These are phyloP conservation scores for Hetaerina titia DNA, from an alignment of 2,888 invertebrate genomes.

Conservation along the genomic window DNA sequence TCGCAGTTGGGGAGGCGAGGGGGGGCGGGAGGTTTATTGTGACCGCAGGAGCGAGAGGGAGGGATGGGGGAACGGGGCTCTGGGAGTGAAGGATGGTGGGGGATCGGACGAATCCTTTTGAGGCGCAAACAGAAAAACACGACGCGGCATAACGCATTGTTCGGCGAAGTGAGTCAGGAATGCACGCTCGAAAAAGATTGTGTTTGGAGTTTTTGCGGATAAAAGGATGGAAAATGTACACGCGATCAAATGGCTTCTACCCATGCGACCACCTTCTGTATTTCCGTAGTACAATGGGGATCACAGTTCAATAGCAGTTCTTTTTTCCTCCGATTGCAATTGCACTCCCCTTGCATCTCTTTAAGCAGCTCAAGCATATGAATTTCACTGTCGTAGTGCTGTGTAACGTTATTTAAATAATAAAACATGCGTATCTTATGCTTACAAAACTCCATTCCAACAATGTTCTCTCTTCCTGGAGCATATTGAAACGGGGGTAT, in stretches of 20 bases:
- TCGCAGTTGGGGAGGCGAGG: background rate
- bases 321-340: background rate
- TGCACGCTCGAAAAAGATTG: background rate
- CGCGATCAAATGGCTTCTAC: background rate
- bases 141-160: conserved; percentile 39
- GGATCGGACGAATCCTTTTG: conserved; percentile 10
- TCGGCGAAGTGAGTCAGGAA: conserved; percentile 15
- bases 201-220: conserved; percentile 30
- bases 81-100: conserved; percentile 14
- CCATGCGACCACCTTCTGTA: background rate
- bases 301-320: background rate
- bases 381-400: no score
- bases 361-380: no score
- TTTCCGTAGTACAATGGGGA: background rate
- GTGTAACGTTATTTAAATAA: no score
- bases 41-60: background rate
- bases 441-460: no score
- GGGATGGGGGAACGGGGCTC: background rate
- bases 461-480: no score
- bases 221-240: background rate
- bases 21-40: conserved; percentile 27
- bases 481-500: no score
- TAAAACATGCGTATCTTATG: no score
- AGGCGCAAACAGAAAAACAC: conserved; percentile 30
- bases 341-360: background rate